A percentile compares a stretch with the other conserved stretches of the same genome.
These are phyloP conservation scores for Panzeria rudis DNA, from an alignment of 2,888 invertebrate species.

Conservation along the genomic window DNA sequence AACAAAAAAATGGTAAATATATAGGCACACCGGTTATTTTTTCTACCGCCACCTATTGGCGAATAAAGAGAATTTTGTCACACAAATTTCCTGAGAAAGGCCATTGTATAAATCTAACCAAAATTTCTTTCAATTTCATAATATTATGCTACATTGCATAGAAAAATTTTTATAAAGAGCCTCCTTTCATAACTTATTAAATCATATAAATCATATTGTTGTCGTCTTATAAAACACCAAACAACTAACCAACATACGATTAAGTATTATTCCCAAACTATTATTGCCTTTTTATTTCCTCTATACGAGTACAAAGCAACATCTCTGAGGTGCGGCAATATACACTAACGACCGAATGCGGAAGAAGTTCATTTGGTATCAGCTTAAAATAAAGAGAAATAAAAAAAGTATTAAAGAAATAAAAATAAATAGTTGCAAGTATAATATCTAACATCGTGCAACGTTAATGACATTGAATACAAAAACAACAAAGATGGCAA, in stretches of 20 bases:
- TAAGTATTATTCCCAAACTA: constrained; percentile 13
- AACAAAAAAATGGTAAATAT: too few species aligned
- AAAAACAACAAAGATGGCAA: constrained; percentile 51
- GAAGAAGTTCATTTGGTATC: constrained; percentile 60
- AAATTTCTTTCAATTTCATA: constrained; percentile 24
- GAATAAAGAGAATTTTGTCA: neutral
- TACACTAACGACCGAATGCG: constrained; percentile 49
- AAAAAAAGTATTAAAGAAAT: constrained; percentile 29
- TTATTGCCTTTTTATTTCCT: constrained; percentile 42
- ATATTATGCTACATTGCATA: constrained; percentile 5
- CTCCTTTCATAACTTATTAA: constrained; percentile 58
- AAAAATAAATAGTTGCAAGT: constrained; percentile 44
- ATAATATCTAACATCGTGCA: constrained; percentile 63
- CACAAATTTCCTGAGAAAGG: neutral
- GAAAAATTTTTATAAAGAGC: neutral
- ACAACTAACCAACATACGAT: neutral
- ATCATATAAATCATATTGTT: constrained; percentile 60
- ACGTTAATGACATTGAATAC: constrained; percentile 72
- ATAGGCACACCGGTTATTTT: neutral
- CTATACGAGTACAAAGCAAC: neutral
- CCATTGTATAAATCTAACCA: too few species aligned
- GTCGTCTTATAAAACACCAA: constrained; percentile 46
- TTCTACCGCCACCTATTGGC: neutral
- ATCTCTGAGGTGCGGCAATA: constrained; percentile 57
- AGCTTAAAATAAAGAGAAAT: constrained; percentile 32